Evolutionary conservation across 1,140 invertebrate species (phyloP), one percentile per base, ranked within the genome.

Genomic region (Anagrus nilaparvatae): DNA sequence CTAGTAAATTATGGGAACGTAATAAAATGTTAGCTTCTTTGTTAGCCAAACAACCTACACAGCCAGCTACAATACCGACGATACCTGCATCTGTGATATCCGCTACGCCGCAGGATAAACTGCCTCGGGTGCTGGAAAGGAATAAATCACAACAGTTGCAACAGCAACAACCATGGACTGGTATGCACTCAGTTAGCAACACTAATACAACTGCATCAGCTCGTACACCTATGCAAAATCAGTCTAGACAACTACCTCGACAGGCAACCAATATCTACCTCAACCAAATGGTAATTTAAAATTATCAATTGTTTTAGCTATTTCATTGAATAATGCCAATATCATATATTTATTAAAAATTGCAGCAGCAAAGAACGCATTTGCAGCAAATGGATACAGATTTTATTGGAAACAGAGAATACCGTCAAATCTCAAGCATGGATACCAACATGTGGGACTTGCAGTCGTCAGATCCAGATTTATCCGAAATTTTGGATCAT

Each of bases 21-120:
- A 95, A 95, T 64, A 81, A 84, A 52, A 87, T 93, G 77, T 69
- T 93, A 46, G 87, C 87, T 9, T 79, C 80, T 31, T 62, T 94
- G 40, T 63, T 94, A 52, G 83, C 84, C 9, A 82, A 83, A 57
- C 78, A 84, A 51, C 79, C 83, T 36, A 75, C 81, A n/a, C 75
- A 77, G 25, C 77, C 79, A 34, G 77, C 82, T 28, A 72, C 72
- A 3, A 77, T 82, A 40, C 76, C 79, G 48, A 73, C 74, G 37
- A 71, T 80, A 44, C 72, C 79, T 45, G 70, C 73, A 16, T 78
- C 71, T 67, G 72, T 74, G 61, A 78, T 77, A 67, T 78, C 67
- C 30, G 77, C 75, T 32, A 79, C 72, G 18, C 76, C 77, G 32
- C 76, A 79, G 53, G 77, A 79, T 40, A 75, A 73, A 47, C 59